phyloP scores from a whole-genome alignment of 2,113 vertebrate genomes.

The Nymphicus hollandicus region DNA sequence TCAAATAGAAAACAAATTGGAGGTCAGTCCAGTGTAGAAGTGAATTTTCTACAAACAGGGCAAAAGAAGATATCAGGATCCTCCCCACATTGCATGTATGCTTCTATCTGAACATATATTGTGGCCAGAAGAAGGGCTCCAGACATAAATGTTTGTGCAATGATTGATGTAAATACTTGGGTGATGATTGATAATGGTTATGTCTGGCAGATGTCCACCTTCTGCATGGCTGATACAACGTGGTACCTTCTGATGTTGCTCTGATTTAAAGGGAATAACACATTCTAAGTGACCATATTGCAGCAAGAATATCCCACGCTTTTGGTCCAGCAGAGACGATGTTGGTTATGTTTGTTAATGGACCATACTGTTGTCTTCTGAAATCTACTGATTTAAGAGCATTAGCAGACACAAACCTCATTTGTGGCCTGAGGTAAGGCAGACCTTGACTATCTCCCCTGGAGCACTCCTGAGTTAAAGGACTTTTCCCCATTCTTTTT shows the following conservation, averaged over 20 bases:
- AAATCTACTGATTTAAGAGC: conserved; percentile 11
- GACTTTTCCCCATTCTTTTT: not conserved
- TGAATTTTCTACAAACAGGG: conserved; percentile 21
- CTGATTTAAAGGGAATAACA: conserved; percentile 15
- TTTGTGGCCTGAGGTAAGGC: not conserved
- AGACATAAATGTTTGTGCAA: conserved; percentile 26
- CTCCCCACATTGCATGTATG: not conserved
- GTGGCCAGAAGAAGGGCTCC: conserved; percentile 8
- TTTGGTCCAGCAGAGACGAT: not conserved
- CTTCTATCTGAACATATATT: not conserved
- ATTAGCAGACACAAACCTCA: not conserved
- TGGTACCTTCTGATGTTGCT: not conserved
- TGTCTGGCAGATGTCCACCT: conserved; percentile 55
- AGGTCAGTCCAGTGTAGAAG: conserved; percentile 27
- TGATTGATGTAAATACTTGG: conserved; percentile 47
- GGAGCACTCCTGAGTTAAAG: conserved; percentile 35
- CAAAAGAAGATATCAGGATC: not conserved
- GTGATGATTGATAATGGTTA: conserved; percentile 3
- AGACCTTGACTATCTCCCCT: not conserved
- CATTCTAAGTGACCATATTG: not conserved
- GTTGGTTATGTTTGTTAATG: conserved; percentile 35
- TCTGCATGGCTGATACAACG: not conserved
- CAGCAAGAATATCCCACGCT: not conserved
- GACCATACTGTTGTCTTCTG: not conserved
- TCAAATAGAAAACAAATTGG: conserved; percentile 55